Conservation (phyloP, 1,140 invertebrate genomes). For the Cataglyphis hispanica region DNA sequence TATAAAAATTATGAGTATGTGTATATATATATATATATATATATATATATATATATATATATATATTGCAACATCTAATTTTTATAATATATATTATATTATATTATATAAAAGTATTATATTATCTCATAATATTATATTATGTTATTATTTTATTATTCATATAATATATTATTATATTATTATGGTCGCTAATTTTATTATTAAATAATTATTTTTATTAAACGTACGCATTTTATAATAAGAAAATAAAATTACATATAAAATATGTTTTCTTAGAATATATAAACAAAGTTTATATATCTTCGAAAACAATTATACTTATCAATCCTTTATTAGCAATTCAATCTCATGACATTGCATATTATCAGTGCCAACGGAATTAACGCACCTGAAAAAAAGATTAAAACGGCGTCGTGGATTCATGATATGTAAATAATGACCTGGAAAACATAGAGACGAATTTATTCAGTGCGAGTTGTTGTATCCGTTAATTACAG, state of each 20-base stretch:
- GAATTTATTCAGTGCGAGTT: constrained; percentile 55
- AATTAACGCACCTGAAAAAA: constrained; percentile 9
- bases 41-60: no score
- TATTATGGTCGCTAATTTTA: neutral
- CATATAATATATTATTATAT: no score
- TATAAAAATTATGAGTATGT: no score
- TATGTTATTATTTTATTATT: no score
- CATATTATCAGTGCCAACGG: constrained; percentile 1
- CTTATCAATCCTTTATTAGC: constrained; percentile 46
- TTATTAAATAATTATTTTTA: neutral
- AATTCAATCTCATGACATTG: neutral
- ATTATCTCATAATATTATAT: no score
- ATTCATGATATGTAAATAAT: constrained; percentile 31
- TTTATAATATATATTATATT: no score
- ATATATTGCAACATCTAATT: no score
- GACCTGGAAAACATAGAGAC: constrained; percentile 18
- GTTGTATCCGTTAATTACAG: constrained; percentile 58
- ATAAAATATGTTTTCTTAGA: neutral
- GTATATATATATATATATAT: no score
- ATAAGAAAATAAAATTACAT: neutral
- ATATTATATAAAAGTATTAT: no score
- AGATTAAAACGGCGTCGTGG: neutral
- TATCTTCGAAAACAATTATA: neutral
- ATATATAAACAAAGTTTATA: constrained; percentile 12
- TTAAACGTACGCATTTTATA: neutral